Evolutionary conservation across 2,888 invertebrate species (phyloP).

Genomic region (Merodon equestris): DNA sequence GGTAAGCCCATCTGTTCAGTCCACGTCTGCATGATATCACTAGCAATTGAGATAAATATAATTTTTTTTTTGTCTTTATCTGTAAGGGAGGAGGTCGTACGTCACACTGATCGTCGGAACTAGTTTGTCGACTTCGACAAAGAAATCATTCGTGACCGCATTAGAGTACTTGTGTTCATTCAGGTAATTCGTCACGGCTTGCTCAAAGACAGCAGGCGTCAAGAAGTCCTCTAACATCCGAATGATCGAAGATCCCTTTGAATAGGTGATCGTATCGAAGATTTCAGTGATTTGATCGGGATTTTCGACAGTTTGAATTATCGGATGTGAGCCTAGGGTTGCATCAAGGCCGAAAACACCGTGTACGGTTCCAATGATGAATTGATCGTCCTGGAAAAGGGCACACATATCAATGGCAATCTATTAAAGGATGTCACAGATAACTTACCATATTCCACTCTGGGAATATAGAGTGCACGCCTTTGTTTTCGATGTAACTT

Average conservation of each 20-base stretch:
- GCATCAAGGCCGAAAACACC: constrained; percentile 87
- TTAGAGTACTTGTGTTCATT: constrained; percentile 86
- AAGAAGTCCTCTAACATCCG: constrained; percentile 93
- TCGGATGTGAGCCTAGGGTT: constrained; percentile 92
- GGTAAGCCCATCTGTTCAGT: constrained; percentile 94
- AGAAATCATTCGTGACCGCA: constrained; percentile 89
- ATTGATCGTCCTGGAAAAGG: constrained; percentile 85
- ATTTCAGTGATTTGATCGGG: constrained; percentile 95
- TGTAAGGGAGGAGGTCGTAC: constrained; percentile 32
- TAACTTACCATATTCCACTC: constrained; percentile 87
- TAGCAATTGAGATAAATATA: constrained; percentile 62
- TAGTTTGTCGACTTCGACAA: constrained; percentile 81
- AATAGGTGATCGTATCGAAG: constrained; percentile 94
- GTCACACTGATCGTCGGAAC: constrained; percentile 79
- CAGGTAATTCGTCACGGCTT: constrained; percentile 87
- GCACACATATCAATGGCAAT: too few species aligned
- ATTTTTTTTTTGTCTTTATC: not conserved
- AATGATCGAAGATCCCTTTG: constrained; percentile 92
- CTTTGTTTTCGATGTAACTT: constrained; percentile 92
- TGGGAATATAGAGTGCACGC: constrained; percentile 84
- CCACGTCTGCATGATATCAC: constrained; percentile 91
- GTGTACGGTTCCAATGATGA: constrained; percentile 86
- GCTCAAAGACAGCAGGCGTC: constrained; percentile 83
- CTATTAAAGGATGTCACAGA: not conserved
- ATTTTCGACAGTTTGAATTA: constrained; percentile 89